Conservation (phyloP, 2,797 vertebrate genomes). For the Silurus lanzhouensis region DNA sequence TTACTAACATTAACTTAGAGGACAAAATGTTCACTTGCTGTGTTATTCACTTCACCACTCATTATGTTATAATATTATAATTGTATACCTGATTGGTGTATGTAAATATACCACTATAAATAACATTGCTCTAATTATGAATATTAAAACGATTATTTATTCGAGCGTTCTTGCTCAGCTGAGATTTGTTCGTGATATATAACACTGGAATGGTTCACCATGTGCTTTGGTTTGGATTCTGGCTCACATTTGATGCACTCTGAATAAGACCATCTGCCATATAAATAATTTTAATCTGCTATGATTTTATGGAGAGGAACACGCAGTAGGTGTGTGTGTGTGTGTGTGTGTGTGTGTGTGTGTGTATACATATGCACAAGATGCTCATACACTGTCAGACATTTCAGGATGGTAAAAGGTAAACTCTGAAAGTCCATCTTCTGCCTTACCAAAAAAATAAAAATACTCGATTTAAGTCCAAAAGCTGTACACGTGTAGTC, state of each 20-base stretch:
- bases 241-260: background rate
- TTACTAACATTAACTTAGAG: too few relatives aligned
- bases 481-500: too few relatives aligned
- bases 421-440: too few relatives aligned
- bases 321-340: background rate
- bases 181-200: background rate
- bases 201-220: background rate
- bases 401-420: too few relatives aligned
- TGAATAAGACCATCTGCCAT: background rate
- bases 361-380: background rate
- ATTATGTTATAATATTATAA: too few relatives aligned
- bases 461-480: too few relatives aligned
- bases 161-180: background rate
- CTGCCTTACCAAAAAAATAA: too few relatives aligned
- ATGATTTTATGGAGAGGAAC: background rate
- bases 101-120: background rate
- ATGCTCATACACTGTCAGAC: background rate
- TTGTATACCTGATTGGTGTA: too few relatives aligned
- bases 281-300: background rate
- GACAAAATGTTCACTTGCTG: too few relatives aligned
- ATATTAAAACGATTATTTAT: too few relatives aligned
- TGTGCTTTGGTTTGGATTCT: background rate
- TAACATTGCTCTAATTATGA: background rate
- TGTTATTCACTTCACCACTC: too few relatives aligned
- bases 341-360: too few relatives aligned